phyloP scores from a whole-genome alignment of 2,888 invertebrate species.

The Meta bourneti region DNA sequence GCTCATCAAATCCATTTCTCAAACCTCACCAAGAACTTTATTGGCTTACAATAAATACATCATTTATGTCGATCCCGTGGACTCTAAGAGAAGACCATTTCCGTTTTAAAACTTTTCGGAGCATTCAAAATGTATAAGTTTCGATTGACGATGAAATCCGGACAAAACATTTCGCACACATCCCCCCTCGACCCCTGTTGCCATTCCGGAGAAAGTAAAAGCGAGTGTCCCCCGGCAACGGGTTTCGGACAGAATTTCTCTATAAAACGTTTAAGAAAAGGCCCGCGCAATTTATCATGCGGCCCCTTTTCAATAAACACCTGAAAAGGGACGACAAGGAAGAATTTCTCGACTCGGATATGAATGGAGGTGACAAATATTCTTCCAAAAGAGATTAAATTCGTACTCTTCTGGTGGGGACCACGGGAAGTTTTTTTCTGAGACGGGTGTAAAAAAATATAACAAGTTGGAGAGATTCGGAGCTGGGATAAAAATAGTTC shows the following conservation, averaged over 20 bases:
- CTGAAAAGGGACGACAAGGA: constrained; percentile 49
- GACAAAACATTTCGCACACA: constrained; percentile 39
- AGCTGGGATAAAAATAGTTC: background rate
- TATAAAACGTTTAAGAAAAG: constrained; percentile 50
- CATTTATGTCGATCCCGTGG: background rate
- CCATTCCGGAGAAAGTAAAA: constrained; percentile 47
- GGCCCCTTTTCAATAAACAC: constrained; percentile 61
- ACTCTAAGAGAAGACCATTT: constrained; percentile 34
- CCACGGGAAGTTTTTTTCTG: background rate
- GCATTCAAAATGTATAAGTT: constrained; percentile 61
- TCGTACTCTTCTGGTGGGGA: constrained; percentile 39
- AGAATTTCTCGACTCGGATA: constrained; percentile 43
- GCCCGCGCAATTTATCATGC: constrained; percentile 51
- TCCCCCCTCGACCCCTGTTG: constrained; percentile 17
- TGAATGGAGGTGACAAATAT: constrained; percentile 66
- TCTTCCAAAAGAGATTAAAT: constrained; percentile 66
- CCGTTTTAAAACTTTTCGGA: constrained; percentile 38
- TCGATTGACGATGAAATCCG: constrained; percentile 46
- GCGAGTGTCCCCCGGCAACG: constrained; percentile 46
- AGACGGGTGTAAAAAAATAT: background rate
- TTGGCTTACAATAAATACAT: constrained; percentile 10
- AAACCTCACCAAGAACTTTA: constrained; percentile 21
- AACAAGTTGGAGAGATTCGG: background rate
- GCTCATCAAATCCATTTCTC: constrained; percentile 13
- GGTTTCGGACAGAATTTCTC: constrained; percentile 44